Evolutionary conservation across 1,140 invertebrate species (phyloP), one percentile per base, ranked within the genome.

Genomic region (Hycleus phaleratus): DNA sequence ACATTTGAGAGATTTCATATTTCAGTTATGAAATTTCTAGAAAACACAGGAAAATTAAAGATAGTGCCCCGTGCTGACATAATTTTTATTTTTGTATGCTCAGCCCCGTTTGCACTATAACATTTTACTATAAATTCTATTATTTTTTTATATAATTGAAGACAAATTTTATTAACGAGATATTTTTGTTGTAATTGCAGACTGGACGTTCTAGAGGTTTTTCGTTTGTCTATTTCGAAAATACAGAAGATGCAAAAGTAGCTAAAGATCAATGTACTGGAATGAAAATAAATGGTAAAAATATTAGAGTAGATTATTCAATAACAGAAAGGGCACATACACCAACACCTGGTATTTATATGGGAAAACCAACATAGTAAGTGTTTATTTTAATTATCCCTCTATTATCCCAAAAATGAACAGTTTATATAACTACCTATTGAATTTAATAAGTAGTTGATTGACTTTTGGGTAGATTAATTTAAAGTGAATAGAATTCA

Each of bases 321-420:
- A 96, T 98, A 46, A 98, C 96, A n/a, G 86, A 97, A 74, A 80
- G 95, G 56, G 91, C 95, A 18, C 96, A 98, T 73, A 97, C 95
- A 2, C 96, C 96, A 6, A 98, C 96, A 10, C 96, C 96, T 38
- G 96, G 96, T 48, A 90, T 98, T 62, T 99, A 99, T 68, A 94
- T 97, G 86, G 96, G 96, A 43, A 93, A 92, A 77, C 90, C 92
- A 0, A 93, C 92, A 6, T 73, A 74, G 79, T 82, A 68, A 77
- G 79, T 77, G 61, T 42, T 55, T n/a, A 54, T 45, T 8, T 5
- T 11, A 43, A 6, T 46, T 39, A 50, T 55, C 56, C 54, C 6
- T 43, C 4, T 51, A 9, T 9, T 11, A 2, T 3, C 18, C 9
- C 4, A 32, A 32, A 11, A 48, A 26, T 57, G 26, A 42, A 42